phyloP scores from a whole-genome alignment of 2,113 vertebrate genomes.

The Manacus vitellinus region DNA sequence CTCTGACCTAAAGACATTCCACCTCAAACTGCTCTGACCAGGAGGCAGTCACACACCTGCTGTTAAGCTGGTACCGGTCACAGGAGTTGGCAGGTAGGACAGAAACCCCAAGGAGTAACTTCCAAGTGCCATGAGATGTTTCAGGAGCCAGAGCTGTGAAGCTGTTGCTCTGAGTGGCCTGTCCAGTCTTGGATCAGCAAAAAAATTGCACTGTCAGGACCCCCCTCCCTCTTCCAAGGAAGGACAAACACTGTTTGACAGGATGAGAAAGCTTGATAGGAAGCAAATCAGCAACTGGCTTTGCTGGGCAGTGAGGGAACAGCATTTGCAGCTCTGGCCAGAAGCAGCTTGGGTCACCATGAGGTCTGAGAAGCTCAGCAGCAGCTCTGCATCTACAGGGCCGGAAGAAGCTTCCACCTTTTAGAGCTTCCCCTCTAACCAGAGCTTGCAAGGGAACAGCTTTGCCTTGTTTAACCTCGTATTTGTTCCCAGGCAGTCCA shows the following conservation, averaged over 20 bases:
- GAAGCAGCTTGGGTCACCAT: neutral
- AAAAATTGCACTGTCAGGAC: neutral
- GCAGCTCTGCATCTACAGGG: neutral
- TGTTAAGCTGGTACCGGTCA: rapidly evolving
- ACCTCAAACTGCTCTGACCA: neutral
- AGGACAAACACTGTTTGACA: neutral
- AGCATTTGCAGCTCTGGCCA: rapidly evolving
- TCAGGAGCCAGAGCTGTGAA: neutral
- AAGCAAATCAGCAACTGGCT: neutral
- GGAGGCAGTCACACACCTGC: neutral
- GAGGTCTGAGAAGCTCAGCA: neutral
- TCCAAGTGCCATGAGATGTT: neutral
- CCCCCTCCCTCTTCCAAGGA: neutral
- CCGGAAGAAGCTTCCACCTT: neutral
- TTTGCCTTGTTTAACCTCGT: neutral
- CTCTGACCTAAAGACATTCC: neutral
- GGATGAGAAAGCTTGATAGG: neutral
- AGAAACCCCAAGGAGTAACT: neutral
- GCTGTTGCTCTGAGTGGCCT: rapidly evolving
- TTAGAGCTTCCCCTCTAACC: neutral
- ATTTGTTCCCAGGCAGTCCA: neutral
- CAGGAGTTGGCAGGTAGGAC: neutral
- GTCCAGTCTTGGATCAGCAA: neutral
- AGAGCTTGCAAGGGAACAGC: neutral
- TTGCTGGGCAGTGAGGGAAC: neutral